A percentile compares a stretch with the other conserved stretches of the same genome.
These are phyloP conservation scores for Nesoenas mayeri DNA, from an alignment of 2,113 vertebrate species.

Conservation along the genomic window DNA sequence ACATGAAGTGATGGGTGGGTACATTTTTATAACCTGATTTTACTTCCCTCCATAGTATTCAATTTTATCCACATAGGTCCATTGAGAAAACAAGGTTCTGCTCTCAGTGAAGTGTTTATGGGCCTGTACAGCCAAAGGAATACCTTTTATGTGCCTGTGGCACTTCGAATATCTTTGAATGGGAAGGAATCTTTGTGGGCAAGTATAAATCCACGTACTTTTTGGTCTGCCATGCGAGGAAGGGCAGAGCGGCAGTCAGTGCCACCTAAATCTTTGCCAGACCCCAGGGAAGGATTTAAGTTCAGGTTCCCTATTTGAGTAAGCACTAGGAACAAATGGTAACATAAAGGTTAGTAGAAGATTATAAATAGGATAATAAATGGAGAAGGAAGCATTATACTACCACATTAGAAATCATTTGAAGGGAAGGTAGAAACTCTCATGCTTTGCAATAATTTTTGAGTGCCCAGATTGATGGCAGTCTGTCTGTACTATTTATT, in stretches of 20 bases:
- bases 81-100: slow-evolving; percentile 69
- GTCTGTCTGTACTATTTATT: slow-evolving; percentile 60
- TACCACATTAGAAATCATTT: slow-evolving; percentile 63
- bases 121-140: slow-evolving; percentile 58
- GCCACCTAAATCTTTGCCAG: slow-evolving; percentile 61
- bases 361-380: slow-evolving; percentile 65
- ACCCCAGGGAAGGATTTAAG: slow-evolving; percentile 67
- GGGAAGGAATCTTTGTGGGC: slow-evolving; percentile 61
- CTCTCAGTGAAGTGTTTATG: slow-evolving; percentile 65
- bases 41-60: slow-evolving; percentile 57
- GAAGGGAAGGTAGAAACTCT: slow-evolving; percentile 36
- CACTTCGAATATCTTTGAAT: slow-evolving; percentile 72
- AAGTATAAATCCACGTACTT: slow-evolving; percentile 67
- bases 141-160: slow-evolving; percentile 57
- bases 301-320: slow-evolving; percentile 52
- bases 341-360: slow-evolving; percentile 58
- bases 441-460: slow-evolving; percentile 60
- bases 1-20: slow-evolving; percentile 48
- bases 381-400: slow-evolving; percentile 54
- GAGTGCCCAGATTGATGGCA: slow-evolving; percentile 49
- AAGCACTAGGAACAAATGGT: slow-evolving; percentile 55
- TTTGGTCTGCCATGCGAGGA: slow-evolving; percentile 64
- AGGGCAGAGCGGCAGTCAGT: slow-evolving; percentile 60
- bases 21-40: slow-evolving; percentile 56
- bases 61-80: slow-evolving; percentile 59